A percentile compares a stretch with the other conserved stretches of the same genome.
Evolutionary conservation across 2,113 vertebrate species (phyloP).

Genomic region (Albula glossodonta): DNA sequence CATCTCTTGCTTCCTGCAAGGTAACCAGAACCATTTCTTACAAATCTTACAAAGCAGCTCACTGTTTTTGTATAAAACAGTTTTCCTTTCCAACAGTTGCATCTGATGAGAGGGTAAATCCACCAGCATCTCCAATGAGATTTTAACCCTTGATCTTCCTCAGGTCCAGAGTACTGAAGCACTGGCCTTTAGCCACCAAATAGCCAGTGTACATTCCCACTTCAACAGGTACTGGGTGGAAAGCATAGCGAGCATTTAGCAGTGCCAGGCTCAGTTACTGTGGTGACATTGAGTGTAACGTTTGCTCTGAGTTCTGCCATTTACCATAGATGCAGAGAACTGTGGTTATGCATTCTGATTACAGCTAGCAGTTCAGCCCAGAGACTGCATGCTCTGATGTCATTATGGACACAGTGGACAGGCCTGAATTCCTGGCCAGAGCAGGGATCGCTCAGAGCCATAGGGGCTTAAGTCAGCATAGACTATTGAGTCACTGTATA

Average conservation of each 20-base stretch:
- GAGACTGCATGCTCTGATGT: not conserved
- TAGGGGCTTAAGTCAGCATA: not conserved
- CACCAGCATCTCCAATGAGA: not conserved
- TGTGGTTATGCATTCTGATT: not conserved
- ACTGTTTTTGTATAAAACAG: not conserved
- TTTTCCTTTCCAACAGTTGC: not conserved
- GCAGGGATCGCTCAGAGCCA: not conserved
- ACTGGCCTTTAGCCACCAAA: not conserved
- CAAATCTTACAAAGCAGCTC: not conserved
- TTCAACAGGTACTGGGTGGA: not conserved
- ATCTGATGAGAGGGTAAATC: not conserved
- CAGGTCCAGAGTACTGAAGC: not conserved
- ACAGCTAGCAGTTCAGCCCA: not conserved
- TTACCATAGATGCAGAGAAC: not conserved
- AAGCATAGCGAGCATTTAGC: too few species aligned
- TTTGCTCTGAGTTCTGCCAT: not conserved
- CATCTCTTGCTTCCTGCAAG: slow-evolving; percentile 91
- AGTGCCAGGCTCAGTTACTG: not conserved
- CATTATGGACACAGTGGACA: not conserved
- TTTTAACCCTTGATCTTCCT: not conserved
- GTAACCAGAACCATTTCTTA: slow-evolving; percentile 33
- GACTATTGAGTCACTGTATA: not conserved
- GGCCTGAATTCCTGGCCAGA: not conserved
- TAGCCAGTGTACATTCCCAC: not conserved
- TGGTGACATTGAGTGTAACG: not conserved